phyloP scores from a whole-genome alignment of 2,113 vertebrate species.

The Sus scrofa region DNA sequence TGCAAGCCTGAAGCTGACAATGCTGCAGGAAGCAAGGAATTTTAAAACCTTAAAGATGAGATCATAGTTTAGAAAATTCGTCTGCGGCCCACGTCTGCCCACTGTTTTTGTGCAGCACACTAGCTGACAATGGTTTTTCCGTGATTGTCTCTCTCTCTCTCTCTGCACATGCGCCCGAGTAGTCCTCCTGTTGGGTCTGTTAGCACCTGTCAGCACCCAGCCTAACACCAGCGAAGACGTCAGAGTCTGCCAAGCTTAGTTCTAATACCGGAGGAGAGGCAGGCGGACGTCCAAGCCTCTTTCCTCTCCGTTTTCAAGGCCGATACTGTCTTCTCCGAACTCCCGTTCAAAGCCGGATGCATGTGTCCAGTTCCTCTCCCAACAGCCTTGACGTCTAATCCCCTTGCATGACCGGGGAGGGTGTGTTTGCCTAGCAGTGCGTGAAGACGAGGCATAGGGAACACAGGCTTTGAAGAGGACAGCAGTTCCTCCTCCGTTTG shows the following conservation, averaged over 20 bases:
- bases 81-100: background rate
- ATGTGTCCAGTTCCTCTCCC: background rate
- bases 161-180: background rate
- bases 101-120: background rate
- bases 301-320: background rate
- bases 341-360: background rate
- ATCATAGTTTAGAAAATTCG: no score
- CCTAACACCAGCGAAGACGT: no score
- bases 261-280: background rate
- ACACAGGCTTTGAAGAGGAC: background rate
- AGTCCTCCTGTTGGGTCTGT: background rate
- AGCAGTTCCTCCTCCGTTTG: no score
- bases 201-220: no score
- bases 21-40: background rate
- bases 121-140: background rate
- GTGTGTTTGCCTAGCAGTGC: background rate
- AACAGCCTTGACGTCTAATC: background rate
- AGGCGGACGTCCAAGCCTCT: no score
- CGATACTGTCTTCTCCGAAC: background rate
- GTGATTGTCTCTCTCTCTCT: no score
- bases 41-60: background rate
- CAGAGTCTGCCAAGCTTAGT: background rate
- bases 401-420: background rate
- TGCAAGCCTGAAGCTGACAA: background rate
- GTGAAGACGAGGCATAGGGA: background rate